Evolutionary conservation across 2,113 vertebrate genomes (phyloP).

Genomic region (Andinoacara biseriatus): DNA sequence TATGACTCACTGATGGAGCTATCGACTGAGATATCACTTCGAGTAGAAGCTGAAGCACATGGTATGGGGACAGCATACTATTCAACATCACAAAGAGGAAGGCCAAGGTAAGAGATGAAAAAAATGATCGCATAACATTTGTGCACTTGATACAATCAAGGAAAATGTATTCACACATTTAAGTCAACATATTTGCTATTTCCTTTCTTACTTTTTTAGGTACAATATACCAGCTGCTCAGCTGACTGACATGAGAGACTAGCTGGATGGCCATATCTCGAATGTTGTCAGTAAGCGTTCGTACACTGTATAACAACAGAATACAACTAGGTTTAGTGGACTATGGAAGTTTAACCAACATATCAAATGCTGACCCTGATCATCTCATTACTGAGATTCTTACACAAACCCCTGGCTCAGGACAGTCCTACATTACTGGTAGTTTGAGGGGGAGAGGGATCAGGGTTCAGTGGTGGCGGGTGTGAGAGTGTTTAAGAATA

Average conservation of each 20-base stretch:
- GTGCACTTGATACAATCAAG: neutral
- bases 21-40: neutral
- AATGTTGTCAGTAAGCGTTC: conserved; percentile 9
- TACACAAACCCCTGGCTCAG: neutral
- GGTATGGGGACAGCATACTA: neutral
- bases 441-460: conserved; percentile 8
- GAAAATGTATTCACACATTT: neutral
- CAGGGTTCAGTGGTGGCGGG: conserved; percentile 2
- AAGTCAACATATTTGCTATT: neutral
- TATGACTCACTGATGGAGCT: too few relatives aligned
- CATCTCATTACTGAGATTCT: conserved; percentile 1
- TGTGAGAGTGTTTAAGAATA: neutral
- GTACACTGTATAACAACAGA: conserved; percentile 23
- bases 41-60: neutral
- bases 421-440: neutral
- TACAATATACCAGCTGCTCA: conserved; percentile 15
- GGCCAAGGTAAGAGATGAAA: neutral
- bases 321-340: neutral
- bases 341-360: conserved; percentile 1
- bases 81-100: conserved; percentile 10
- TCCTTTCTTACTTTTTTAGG: neutral
- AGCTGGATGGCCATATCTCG: conserved; percentile 13
- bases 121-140: neutral
- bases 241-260: conserved; percentile 2
- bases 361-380: neutral